Conservation (phyloP, 1,140 invertebrate genomes). For the Branchinecta lindahli region DNA sequence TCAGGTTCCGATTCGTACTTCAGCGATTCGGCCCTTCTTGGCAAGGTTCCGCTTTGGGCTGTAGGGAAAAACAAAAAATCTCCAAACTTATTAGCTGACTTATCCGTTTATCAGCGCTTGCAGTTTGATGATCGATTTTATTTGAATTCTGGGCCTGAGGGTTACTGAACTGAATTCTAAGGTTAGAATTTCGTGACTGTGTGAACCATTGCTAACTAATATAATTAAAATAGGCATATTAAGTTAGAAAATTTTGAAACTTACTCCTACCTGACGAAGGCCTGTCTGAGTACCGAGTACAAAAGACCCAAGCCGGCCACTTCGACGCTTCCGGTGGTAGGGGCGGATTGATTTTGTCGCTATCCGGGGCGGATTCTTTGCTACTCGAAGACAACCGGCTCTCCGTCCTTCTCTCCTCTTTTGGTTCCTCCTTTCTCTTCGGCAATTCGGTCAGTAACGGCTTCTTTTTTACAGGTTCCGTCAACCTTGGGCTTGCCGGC, state of each 20-base stretch:
- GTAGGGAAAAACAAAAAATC: no score
- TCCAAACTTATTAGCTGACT: no score
- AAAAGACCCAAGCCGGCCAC: constrained; percentile 94
- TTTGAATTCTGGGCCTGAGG: no score
- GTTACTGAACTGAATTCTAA: no score
- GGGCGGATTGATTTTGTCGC: background rate
- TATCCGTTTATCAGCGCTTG: no score
- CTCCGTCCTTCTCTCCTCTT: background rate
- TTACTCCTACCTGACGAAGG: constrained; percentile 75
- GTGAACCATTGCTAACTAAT: no score
- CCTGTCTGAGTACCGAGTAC: constrained; percentile 88
- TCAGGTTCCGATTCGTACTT: no score
- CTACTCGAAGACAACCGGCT: background rate
- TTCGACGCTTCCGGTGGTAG: constrained; percentile 14
- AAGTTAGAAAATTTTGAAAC: background rate
- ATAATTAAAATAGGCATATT: no score
- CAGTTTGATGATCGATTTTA: no score
- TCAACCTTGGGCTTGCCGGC: background rate
- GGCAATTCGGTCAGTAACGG: background rate
- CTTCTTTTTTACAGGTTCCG: background rate
- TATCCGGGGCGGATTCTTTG: constrained; percentile 2
- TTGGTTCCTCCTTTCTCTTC: background rate
- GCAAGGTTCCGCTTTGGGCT: no score
- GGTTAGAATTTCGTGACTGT: no score
- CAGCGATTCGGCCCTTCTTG: no score